A percentile compares a stretch with the other conserved stretches of the same genome.
These are phyloP conservation scores for Eilema sororculum DNA, from an alignment of 2,888 invertebrate genomes.

Conservation along the genomic window DNA sequence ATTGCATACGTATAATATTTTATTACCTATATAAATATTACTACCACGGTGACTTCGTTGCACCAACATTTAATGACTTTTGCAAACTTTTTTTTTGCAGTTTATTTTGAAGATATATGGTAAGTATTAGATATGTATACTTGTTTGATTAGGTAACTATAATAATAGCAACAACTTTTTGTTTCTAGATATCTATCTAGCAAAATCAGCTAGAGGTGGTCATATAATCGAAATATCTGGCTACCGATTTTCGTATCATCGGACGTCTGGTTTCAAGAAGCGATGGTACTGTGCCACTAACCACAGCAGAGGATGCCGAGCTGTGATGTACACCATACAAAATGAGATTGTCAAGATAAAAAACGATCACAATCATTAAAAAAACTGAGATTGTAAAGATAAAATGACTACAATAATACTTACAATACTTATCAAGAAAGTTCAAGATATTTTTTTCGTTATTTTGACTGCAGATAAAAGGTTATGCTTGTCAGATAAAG, in stretches of 20 bases:
- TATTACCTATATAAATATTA: too few species aligned
- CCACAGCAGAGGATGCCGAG: slow-evolving; percentile 46
- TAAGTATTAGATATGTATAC: too few species aligned
- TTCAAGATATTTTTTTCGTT: too few species aligned
- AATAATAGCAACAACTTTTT: not conserved
- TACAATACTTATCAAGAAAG: too few species aligned
- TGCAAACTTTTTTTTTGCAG: too few species aligned
- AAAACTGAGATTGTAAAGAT: not conserved
- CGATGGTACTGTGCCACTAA: slow-evolving; percentile 55
- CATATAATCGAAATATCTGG: slow-evolving; percentile 27
- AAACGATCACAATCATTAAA: slow-evolving; percentile 30
- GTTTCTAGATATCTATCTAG: slow-evolving; percentile 23
- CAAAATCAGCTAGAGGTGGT: slow-evolving; percentile 30
- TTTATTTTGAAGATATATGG: too few species aligned
- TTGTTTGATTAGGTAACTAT: not conserved
- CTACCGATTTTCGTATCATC: slow-evolving; percentile 38
- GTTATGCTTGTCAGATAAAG: too few species aligned
- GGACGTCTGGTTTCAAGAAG: slow-evolving; percentile 15
- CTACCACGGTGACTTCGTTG: too few species aligned
- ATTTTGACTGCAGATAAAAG: too few species aligned
- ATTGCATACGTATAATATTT: too few species aligned
- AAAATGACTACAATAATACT: too few species aligned
- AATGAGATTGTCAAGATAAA: slow-evolving; percentile 30
- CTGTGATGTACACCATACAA: slow-evolving; percentile 40
- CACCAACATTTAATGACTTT: too few species aligned